Conservation (phyloP, 2,113 vertebrate genomes). For the Alectura lathami region DNA sequence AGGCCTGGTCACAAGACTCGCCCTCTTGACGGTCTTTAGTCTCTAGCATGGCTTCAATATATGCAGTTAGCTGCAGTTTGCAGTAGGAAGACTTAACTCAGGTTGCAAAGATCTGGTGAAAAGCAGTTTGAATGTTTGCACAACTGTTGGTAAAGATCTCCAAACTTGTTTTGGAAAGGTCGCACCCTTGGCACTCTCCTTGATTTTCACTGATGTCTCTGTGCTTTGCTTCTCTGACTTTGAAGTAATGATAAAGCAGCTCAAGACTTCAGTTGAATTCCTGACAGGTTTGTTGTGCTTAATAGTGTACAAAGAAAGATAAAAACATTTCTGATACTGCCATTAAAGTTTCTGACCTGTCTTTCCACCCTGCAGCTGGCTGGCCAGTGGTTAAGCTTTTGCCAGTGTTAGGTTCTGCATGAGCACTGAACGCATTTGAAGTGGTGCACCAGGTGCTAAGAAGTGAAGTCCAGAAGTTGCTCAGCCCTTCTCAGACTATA, state of each 20-base stretch:
- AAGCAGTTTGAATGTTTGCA: not conserved
- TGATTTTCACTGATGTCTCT: not conserved
- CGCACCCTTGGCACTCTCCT: not conserved
- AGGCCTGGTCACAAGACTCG: not conserved
- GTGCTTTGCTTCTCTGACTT: not conserved
- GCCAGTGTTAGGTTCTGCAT: fast-evolving
- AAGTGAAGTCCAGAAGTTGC: not conserved
- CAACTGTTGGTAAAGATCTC: not conserved
- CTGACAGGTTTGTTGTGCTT: not conserved
- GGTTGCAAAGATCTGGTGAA: not conserved
- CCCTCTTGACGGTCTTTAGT: not conserved
- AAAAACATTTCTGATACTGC: not conserved
- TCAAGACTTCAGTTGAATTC: not conserved
- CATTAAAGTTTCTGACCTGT: not conserved
- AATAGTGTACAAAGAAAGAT: not conserved
- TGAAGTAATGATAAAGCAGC: not conserved
- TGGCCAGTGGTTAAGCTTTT: not conserved
- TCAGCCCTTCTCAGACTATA: not conserved
- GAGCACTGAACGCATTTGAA: not conserved
- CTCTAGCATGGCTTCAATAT: not conserved
- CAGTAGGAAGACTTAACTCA: not conserved
- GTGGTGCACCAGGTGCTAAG: not conserved
- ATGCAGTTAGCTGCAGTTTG: not conserved
- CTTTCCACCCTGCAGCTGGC: not conserved
- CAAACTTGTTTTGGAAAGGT: not conserved